Base-by-base conservation (phyloP, 2,888 invertebrate genomes). In the Plagodis pulveraria region DNA sequence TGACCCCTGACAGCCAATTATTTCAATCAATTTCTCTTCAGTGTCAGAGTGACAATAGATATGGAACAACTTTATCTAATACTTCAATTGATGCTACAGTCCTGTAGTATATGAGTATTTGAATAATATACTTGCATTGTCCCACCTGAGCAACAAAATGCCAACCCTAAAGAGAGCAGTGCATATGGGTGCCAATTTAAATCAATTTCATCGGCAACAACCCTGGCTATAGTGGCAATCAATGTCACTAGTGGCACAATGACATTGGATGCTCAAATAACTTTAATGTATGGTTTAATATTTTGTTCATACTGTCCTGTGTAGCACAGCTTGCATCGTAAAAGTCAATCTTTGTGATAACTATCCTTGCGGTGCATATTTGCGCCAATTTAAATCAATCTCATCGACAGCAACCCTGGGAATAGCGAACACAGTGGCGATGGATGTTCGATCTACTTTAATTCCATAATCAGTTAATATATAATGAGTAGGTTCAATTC, bases 321-420 rank as follows among this genome's bases (percentile, higher is more conserved):
- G n/a, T n/a, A n/a, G n/a, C n/a, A n/a, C n/a, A n/a, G 22, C 4
- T 22, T 55, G 44, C 50, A 52, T 57, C 49, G 40, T 36, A 53
- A 52, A 47, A 48, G 48, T 10, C 36, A 7, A 6, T 42, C 44
- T 40, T 58, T 51, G 54, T 38, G 9, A 43, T 59, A 48, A 53
- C 41, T 40, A 66, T 66, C 66, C 66, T 70, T 70, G 64, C 63
- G 56, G 63, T 47, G 36, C 46, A 56, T 56, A 66, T 65, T 65
- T 65, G 36, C 58, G 50, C 41, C 73, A 73, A 74, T 72, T 70
- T 62, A 50, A 62, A 49, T 50, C 70, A 70, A 70, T 70, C 63
- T 66, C 58, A 60, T 58, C 56, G 48, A 46, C 41, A 49, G 42
- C 50, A 62, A 61, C 67, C 45, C 60, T 49, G 55, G 32, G 48